Conservation (phyloP, 2,113 vertebrate genomes). For the Pterocles gutturalis region DNA sequence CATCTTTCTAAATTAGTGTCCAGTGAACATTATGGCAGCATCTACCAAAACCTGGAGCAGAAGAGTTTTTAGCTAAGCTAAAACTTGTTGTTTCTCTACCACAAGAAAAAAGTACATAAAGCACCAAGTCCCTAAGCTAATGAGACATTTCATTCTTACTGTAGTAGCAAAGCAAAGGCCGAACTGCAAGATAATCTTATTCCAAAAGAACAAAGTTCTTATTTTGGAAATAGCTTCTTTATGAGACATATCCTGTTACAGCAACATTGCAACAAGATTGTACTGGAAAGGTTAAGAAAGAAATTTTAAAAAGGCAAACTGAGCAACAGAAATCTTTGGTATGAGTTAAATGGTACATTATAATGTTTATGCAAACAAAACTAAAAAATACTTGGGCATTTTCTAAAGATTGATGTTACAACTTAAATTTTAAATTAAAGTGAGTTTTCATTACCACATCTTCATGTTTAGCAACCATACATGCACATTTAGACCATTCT, state of each 20-base stretch:
- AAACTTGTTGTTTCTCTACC: not conserved
- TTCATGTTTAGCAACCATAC: not conserved
- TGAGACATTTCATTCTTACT: not conserved
- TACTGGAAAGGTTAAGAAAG: not conserved
- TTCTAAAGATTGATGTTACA: not conserved
- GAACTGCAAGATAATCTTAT: not conserved
- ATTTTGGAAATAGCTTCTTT: not conserved
- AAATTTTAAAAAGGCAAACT: not conserved
- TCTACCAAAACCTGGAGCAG: not conserved
- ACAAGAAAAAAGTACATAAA: not conserved
- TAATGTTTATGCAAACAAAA: not conserved
- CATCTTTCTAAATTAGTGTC: not conserved
- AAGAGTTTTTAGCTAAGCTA: not conserved
- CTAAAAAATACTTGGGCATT: not conserved
- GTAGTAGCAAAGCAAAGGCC: not conserved
- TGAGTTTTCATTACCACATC: not conserved
- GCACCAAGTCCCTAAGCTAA: not conserved
- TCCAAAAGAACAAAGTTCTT: not conserved
- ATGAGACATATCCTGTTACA: not conserved
- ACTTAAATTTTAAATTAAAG: not conserved
- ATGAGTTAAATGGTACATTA: not conserved
- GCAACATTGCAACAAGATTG: not conserved
- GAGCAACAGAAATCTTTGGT: not conserved
- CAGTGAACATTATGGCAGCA: not conserved
- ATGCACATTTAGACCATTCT: not conserved